A percentile compares a stretch with the other conserved stretches of the same genome.
Conservation (phyloP, 1,140 invertebrate species). For the Cherax quadricarinatus region DNA sequence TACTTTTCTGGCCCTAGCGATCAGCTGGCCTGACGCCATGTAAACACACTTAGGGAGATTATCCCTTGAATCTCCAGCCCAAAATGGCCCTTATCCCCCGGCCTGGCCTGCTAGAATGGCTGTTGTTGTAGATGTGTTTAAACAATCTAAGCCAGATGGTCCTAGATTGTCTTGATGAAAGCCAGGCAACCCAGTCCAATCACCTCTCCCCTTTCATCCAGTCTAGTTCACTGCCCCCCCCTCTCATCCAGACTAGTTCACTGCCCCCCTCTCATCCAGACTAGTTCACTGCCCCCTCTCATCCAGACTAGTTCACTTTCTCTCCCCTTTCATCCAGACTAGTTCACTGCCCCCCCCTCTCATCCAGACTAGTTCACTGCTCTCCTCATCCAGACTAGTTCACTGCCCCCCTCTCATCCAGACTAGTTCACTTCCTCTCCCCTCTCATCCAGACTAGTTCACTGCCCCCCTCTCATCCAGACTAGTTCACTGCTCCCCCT, state of each 20-base stretch:
- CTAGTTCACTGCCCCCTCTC: neutral
- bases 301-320: neutral
- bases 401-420: too few species aligned
- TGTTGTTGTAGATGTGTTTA: neutral
- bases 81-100: neutral
- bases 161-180: neutral
- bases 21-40: neutral
- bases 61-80: neutral
- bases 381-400: neutral
- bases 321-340: neutral
- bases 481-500: too few species aligned
- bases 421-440: too few species aligned
- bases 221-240: neutral
- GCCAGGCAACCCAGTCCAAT: neutral
- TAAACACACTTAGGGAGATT: constrained; percentile 2
- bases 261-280: neutral
- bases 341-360: neutral
- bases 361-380: too few species aligned
- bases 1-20: too few species aligned
- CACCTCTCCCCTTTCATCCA: neutral
- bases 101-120: neutral
- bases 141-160: neutral
- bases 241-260: neutral
- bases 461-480: too few species aligned
- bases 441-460: too few species aligned